phyloP scores from a whole-genome alignment of 2,888 invertebrate genomes.

The Temnothorax ravouxi region DNA sequence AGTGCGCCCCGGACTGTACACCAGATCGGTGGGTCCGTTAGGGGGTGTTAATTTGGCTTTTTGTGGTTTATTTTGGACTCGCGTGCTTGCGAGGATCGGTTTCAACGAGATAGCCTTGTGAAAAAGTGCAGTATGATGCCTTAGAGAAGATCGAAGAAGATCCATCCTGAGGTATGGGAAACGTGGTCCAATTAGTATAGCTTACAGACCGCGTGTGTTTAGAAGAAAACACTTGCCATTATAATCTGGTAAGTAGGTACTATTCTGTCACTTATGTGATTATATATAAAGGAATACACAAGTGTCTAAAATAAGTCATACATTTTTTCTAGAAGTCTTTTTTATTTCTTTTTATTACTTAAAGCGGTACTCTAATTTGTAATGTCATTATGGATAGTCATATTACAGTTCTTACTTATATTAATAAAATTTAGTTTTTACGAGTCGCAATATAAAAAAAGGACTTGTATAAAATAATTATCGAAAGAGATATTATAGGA shows the following conservation, averaged over 20 bases:
- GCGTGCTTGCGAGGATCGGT: conserved; percentile 26
- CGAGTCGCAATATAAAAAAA: neutral
- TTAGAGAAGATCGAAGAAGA: conserved; percentile 35
- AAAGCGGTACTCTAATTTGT: neutral
- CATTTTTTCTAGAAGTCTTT: neutral
- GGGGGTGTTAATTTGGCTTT: conserved; percentile 8
- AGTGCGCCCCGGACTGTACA: conserved; percentile 50
- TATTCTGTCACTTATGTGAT: neutral
- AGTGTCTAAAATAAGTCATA: neutral
- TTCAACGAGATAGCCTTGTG: conserved; percentile 21
- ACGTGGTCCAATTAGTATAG: conserved; percentile 41
- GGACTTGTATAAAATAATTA: conserved; percentile 5
- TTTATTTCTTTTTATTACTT: neutral
- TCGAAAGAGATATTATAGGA: neutral
- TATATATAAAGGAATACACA: neutral
- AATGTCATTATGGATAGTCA: neutral
- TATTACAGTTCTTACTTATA: neutral
- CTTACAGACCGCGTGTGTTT: conserved; percentile 20
- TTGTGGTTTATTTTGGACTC: conserved; percentile 14
- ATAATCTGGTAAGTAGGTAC: conserved; percentile 42
- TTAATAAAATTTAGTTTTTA: neutral
- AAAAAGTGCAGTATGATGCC: conserved; percentile 40
- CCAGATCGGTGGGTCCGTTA: conserved; percentile 48
- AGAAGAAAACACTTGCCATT: conserved; percentile 31
- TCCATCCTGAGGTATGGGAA: conserved; percentile 36